These are phyloP conservation scores for Recurvirostra avosetta DNA, from an alignment of 2,113 vertebrate genomes.

Conservation along the genomic window DNA sequence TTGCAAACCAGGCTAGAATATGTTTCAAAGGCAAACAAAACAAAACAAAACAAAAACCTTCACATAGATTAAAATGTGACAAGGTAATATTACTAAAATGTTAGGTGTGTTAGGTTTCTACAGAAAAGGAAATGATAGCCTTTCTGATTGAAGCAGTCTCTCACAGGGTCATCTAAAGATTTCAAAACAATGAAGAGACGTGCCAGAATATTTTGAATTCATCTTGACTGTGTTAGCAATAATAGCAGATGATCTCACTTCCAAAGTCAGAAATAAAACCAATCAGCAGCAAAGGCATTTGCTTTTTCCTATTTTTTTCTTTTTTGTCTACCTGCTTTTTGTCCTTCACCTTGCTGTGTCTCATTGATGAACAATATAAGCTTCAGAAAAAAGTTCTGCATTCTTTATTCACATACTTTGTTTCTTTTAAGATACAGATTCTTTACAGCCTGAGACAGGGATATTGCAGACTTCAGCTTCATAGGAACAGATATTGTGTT, in stretches of 20 bases:
- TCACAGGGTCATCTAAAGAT: constrained; percentile 16
- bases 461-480: not conserved
- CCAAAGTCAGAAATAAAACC: constrained; percentile 14
- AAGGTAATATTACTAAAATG: constrained; percentile 6
- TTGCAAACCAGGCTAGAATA: not conserved
- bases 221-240: not conserved
- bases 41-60: not conserved
- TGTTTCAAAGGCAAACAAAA: not conserved
- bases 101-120: not conserved
- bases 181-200: constrained; percentile 32
- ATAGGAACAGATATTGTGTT: not conserved
- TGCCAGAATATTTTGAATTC: constrained; percentile 32
- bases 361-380: not conserved
- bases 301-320: not conserved
- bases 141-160: constrained; percentile 6
- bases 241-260: not conserved
- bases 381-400: not conserved
- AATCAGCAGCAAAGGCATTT: not conserved
- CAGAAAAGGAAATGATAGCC: not conserved
- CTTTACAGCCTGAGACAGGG: not conserved
- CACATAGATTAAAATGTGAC: not conserved
- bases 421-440: not conserved
- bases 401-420: not conserved
- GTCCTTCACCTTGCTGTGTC: not conserved
- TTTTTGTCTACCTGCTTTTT: not conserved